Evolutionary conservation across 2,888 invertebrate genomes (phyloP), one percentile per base, ranked within the genome.

Genomic region (Eupsilia transversa): DNA sequence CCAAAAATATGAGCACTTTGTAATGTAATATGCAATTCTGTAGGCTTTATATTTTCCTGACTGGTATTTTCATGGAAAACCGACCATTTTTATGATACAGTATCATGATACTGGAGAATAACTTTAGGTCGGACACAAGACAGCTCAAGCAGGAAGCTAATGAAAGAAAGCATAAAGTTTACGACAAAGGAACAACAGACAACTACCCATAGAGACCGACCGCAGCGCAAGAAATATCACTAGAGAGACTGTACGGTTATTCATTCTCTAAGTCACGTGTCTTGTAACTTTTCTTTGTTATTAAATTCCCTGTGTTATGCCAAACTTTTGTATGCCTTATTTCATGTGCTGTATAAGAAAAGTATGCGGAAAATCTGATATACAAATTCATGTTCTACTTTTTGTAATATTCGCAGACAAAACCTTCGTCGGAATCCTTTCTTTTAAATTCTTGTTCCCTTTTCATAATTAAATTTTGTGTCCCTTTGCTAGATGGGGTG

Each of bases 401-500:
- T 61, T 46, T 54, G 20, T 65, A 43, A 63, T 46, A 46, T 38
- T 57, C 30, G 23, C 38, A 46, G n/a, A 72, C n/a, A 30, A 64
- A 57, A 54, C 33, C 27, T 33, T 43, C 35, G 9, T 27, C 20
- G 14, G 14, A 54, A 27, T 65, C 46, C 38, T 46, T n/a, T 41
- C 27, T 20, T 61, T 56, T 30, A 43, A 49, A 66, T 57, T 75
- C 27, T 35, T 61, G 10, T 27, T 59, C 46, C 57, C 43, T 77
- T 82, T 64, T 10, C 4, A 23, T 56, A 54, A 77, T 77, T 63
- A n/a, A 63, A 27, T 27, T 20, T 33, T 59, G 20, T 56, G 49
- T 49, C n/a, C 23, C 27, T 76, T 72, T 67, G 46, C 66, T 89
- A 96, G 96, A 89, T 96, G 92, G 89, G 92, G 91, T 52, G 96